Evolutionary conservation across 2,888 invertebrate species (phyloP).

Genomic region (Perithous albicinctus): DNA sequence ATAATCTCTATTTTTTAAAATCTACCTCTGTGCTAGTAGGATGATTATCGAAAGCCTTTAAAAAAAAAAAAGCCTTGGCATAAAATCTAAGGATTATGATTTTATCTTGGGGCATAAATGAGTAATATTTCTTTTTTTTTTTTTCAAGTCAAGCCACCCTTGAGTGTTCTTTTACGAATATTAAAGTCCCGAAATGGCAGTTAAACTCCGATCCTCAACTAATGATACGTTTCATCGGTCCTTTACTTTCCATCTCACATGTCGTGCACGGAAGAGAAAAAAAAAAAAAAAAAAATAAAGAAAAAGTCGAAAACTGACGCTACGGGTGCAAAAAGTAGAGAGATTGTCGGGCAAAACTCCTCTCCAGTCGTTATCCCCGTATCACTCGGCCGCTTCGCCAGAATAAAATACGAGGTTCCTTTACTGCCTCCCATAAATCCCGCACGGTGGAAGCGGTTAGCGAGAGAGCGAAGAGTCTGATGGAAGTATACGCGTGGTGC

Average conservation of each 20-base stretch:
- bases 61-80: not conserved
- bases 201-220: constrained; percentile 5
- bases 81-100: not conserved
- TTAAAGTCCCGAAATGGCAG: not conserved
- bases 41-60: not conserved
- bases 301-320: too few species aligned
- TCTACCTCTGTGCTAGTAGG: too few species aligned
- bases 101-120: not conserved
- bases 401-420: constrained; percentile 72
- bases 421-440: constrained; percentile 70
- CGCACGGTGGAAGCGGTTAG: constrained; percentile 61
- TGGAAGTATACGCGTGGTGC: constrained; percentile 51
- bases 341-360: constrained; percentile 67
- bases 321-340: constrained; percentile 29
- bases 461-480: constrained; percentile 44
- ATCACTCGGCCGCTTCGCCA: constrained; percentile 63
- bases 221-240: constrained; percentile 4
- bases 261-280: constrained; percentile 30
- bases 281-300: constrained; percentile 45
- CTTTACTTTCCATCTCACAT: constrained; percentile 22
- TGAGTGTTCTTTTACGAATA: not conserved
- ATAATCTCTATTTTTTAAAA: too few species aligned
- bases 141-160: not conserved
- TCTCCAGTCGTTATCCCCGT: constrained; percentile 66
- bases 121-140: not conserved